phyloP scores from a whole-genome alignment of 2,888 invertebrate species.

The Tenthredo amoena region DNA sequence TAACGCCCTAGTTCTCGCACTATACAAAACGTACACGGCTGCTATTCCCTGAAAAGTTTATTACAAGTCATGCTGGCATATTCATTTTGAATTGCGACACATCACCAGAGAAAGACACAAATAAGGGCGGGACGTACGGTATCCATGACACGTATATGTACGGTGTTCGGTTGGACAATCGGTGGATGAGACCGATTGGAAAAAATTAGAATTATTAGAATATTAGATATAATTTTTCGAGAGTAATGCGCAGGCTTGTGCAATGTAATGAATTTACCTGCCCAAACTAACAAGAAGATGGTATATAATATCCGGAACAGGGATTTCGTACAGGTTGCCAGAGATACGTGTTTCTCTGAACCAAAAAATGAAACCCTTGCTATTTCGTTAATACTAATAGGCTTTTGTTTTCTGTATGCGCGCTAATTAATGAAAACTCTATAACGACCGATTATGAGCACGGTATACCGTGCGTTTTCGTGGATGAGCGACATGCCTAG shows the following conservation, averaged over 20 bases:
- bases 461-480: no score
- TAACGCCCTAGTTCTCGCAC: constrained; percentile 48
- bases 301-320: no score
- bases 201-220: background rate
- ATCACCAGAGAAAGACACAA: background rate
- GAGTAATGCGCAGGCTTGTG: no score
- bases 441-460: background rate
- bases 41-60: constrained; percentile 50
- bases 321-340: no score
- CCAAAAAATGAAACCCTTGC: no score
- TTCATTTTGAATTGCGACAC: background rate
- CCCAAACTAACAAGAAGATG: no score
- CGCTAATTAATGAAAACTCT: background rate
- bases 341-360: no score
- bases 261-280: no score
- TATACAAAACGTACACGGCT: constrained; percentile 52
- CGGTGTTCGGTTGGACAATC: background rate
- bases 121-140: background rate
- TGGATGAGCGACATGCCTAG: no score
- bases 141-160: constrained; percentile 11
- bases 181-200: background rate
- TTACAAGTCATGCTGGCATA: background rate
- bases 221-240: no score
- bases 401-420: no score
- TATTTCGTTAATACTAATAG: no score